phyloP scores from a whole-genome alignment of 2,113 vertebrate genomes.

The Xiphias gladius region DNA sequence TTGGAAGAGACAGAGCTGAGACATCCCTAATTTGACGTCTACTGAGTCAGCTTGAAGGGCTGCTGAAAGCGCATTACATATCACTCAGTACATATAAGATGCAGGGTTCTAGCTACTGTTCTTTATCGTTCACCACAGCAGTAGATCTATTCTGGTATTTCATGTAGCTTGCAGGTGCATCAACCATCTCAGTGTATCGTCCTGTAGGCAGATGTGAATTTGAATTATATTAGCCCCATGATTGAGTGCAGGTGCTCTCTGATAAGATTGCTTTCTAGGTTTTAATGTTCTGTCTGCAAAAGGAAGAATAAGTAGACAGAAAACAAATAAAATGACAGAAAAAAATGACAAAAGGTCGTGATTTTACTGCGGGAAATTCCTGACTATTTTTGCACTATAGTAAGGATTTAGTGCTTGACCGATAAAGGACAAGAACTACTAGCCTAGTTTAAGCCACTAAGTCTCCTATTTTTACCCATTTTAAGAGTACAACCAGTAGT shows the following conservation, averaged over 20 bases:
- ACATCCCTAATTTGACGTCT: constrained; percentile 54
- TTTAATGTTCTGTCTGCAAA: constrained; percentile 20
- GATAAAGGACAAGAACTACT: background rate
- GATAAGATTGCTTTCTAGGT: background rate
- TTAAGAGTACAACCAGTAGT: constrained; percentile 31
- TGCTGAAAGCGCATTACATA: constrained; percentile 60
- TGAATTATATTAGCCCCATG: constrained; percentile 19
- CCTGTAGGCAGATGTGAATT: constrained; percentile 40
- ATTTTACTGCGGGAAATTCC: background rate
- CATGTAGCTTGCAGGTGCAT: constrained; percentile 15
- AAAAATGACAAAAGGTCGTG: constrained; percentile 1
- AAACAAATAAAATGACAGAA: background rate
- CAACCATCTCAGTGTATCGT: constrained; percentile 33
- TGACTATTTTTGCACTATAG: constrained; percentile 1
- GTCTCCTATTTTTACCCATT: constrained; percentile 38
- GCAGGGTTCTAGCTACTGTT: constrained; percentile 4
- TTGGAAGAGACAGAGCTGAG: constrained; percentile 43
- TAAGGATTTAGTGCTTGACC: constrained; percentile 18
- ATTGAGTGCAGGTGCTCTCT: constrained; percentile 26
- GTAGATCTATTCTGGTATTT: constrained; percentile 34
- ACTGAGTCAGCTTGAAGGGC: constrained; percentile 67
- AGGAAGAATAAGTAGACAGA: background rate
- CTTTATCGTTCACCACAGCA: constrained; percentile 19
- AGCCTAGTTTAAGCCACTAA: constrained; percentile 33
- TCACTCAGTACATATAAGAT: constrained; percentile 55